Base-by-base conservation (phyloP, 2,797 vertebrate species). In the Etheostoma perlongum region DNA sequence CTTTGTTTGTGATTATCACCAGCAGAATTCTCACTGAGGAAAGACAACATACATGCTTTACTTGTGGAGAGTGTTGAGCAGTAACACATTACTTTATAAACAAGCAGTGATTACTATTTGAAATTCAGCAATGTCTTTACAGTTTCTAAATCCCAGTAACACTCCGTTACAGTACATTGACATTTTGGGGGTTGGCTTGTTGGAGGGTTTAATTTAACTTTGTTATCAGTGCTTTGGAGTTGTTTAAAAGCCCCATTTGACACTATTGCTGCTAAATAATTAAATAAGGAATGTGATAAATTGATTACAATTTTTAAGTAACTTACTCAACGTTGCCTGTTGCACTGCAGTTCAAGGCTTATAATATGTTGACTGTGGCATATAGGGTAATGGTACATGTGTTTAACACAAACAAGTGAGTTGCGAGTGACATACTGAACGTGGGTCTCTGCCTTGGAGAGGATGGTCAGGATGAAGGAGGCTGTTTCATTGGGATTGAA, bases 381-480 rank as follows among this genome's bases (percentile, higher is more conserved):
- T 65, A 23, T 25, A 53, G 49, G 49, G 13, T 46, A 8, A 25
- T 33, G 44, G 3, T 23, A 47, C 19, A 44, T 23, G 4, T 12
- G 14, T 63, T 33, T 27, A 44, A 57, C 18, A 42, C 12, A 21
- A 18, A 63, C 47, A 25, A 15, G 2, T 59, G 2, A 42, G 13
- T 19, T 69, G 13, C 0, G 3, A 58, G 27, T 23, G 2, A 67
- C 80, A 55, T 89, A 95, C 94, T 92, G 67, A 57, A 85, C 23
- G 2, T 86, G 74, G 1, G 68, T 88, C 76, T 94, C 82, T 3
- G 68, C 48, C 85, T 92, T 95, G 75, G 89, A 93, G 66, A 91
- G 49, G 71, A 96, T 84, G 44, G 89, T 90, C 47, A 96, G 70
- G 79, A 95, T 25, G 74, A 93, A 95, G 30, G 91, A 92, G 5